Conservation (phyloP, 2,888 invertebrate genomes). For the Ceramica pisi region DNA sequence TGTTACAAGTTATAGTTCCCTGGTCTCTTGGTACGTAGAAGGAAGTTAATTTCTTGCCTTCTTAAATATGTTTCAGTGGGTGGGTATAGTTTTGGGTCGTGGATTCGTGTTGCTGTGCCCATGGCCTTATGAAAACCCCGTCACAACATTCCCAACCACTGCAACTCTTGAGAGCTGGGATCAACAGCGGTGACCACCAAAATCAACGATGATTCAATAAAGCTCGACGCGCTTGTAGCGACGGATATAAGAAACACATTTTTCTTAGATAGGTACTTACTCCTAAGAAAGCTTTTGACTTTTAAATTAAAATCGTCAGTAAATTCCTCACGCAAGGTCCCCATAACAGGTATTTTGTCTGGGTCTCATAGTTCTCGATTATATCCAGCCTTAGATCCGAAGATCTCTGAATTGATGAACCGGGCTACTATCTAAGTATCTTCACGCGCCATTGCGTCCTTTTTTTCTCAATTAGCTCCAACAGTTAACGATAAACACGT, state of each 20-base stretch:
- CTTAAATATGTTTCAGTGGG: background rate
- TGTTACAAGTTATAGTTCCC: constrained; percentile 16
- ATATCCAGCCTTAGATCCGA: background rate
- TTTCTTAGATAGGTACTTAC: too few relatives aligned
- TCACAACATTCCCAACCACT: too few relatives aligned
- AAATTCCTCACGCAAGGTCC: background rate
- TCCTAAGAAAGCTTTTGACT: too few relatives aligned
- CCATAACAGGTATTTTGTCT: background rate
- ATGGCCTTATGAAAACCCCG: background rate
- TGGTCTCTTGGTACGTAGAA: background rate
- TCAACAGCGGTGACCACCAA: too few relatives aligned
- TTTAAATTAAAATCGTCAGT: background rate
- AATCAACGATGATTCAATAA: too few relatives aligned
- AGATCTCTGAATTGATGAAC: background rate
- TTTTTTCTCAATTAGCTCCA: constrained; percentile 12
- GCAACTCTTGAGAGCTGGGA: too few relatives aligned
- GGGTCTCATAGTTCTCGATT: background rate
- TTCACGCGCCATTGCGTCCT: background rate
- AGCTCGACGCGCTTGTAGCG: too few relatives aligned
- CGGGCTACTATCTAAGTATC: background rate
- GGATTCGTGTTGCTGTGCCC: too few relatives aligned
- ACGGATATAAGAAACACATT: too few relatives aligned
- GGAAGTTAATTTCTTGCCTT: background rate
- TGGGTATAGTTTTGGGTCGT: background rate
- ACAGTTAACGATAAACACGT: constrained; percentile 12